Base-by-base conservation (phyloP, 1,140 invertebrate species). In the Nomia melanderi region DNA sequence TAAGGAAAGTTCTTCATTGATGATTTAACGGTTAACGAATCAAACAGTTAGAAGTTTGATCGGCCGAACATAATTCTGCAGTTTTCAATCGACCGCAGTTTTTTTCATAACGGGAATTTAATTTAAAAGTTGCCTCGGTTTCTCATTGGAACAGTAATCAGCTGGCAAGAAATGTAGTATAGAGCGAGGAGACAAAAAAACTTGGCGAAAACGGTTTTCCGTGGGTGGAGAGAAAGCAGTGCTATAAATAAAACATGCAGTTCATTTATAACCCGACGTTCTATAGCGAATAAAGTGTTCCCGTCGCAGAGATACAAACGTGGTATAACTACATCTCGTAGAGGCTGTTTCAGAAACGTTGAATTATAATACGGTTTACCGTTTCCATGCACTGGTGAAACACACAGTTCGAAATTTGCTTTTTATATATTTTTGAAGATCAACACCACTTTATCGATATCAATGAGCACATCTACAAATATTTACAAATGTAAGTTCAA, bases 191-290 rank as follows among this genome's bases (percentile, higher is more conserved):
- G n/a, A 6, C n/a, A 3, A 41, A 65, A 44, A 63, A 73, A 53
- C 33, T 73, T 73, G 5, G 47, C 31, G 71, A 41, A 65, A 54
- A 73, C 8, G 17, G n/a, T 73, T 65, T 54, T 7, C 33, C 60
- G 60, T 73, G 60, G 71, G 71, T 53, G 33, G 47, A 73, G 71
- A 62, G 60, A 73, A 73, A 54, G 44, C 60, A 53, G 44, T 25
- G 70, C 44, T 73, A 65, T 73, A 64, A 65, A 73, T 73, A 73
- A 65, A 65, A 54, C 25, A 23, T 17, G 23, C 25, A 31, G 60
- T 53, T 36, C 70, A n/a, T 63, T 63, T 50, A 50, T 73, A 53
- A 27, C 59, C 27, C 8, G 20, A 23, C 31, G n/a, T 63, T 64
- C 70, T 73, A 23, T 29, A 39, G 59, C 44, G 36, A 53, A 64